Base-by-base conservation (phyloP, 1,140 invertebrate species). In the Stegodyphus dumicola region DNA sequence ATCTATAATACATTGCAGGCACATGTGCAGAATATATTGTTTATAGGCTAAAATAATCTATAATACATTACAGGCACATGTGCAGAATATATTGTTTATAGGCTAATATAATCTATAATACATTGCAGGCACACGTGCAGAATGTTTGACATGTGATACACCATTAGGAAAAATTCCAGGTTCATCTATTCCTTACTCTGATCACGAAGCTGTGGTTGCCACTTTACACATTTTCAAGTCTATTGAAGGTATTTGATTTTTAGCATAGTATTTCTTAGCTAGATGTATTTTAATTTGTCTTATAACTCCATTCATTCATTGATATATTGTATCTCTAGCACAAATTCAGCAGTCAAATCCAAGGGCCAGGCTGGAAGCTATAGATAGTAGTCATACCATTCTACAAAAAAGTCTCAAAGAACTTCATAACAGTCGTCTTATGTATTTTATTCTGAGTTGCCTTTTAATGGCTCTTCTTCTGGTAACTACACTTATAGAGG, bases 201-300 rank as follows among this genome's bases (percentile, higher is more conserved):
- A 98, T 90, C 96, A 98, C 89, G 96, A 97, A 92, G 96, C 95
- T n/a, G 93, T 98, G n/a, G 90, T 92, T 84, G 93, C 94, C 17
- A 92, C 91, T 69, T 89, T 96, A 17, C 91, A 91, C 88, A 87
- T 93, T 53, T 90, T 76, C 15, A 88, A 87, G 70, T 80, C 77
- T 48, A 0, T 83, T 15, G 65, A 67, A 11, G 51, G 73, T 80
- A 69, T 69, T 17, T 69, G 10, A 17, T 6, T 11, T 69, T 69
- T 15, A 69, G 66, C n/a, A 15, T 69, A 69, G 10, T 69, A 69
- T 13, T 6, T 48, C 17, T 69, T 48, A 69, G 11, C n/a, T 64
- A 64, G 60, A 13, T 65, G 5, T 65, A 65, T 65, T 65, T 17
- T 3, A 17, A 13, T 11, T 65, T 17, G n/a, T 17, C 11, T 65